Evolutionary conservation across 2,888 invertebrate genomes (phyloP).

Genomic region (Heliconius erato): DNA sequence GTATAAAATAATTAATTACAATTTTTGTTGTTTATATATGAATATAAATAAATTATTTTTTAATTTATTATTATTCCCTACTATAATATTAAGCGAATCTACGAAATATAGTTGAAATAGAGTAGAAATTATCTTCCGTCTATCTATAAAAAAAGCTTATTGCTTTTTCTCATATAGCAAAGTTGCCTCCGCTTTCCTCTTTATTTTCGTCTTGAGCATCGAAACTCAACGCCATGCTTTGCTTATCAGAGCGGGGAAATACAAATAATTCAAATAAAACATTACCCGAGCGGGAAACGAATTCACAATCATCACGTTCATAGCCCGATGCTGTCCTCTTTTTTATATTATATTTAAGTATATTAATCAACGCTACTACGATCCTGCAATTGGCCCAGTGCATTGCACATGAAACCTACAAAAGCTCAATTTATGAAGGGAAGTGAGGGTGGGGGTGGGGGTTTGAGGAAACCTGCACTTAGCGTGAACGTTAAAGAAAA

Average conservation of each 20-base stretch:
- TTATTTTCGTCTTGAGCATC: background rate
- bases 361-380: conserved; percentile 8
- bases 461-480: conserved; percentile 22
- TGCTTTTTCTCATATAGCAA: too few species aligned
- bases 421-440: conserved; percentile 24
- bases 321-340: too few species aligned
- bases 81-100: too few species aligned
- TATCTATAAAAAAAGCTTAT: too few species aligned
- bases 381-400: background rate
- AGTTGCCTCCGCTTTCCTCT: background rate
- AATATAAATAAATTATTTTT: too few species aligned
- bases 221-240: background rate
- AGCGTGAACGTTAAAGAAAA: conserved; percentile 33
- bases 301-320: background rate
- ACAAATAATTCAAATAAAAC: background rate
- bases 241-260: background rate
- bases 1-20: too few species aligned
- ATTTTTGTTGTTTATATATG: too few species aligned
- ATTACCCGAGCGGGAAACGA: background rate
- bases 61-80: too few species aligned
- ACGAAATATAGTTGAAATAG: too few species aligned
- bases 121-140: too few species aligned
- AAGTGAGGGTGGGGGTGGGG: background rate
- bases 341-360: background rate
- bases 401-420: background rate